Conservation (phyloP, 2,888 invertebrate species). For the Megastigmus dorsalis region DNA sequence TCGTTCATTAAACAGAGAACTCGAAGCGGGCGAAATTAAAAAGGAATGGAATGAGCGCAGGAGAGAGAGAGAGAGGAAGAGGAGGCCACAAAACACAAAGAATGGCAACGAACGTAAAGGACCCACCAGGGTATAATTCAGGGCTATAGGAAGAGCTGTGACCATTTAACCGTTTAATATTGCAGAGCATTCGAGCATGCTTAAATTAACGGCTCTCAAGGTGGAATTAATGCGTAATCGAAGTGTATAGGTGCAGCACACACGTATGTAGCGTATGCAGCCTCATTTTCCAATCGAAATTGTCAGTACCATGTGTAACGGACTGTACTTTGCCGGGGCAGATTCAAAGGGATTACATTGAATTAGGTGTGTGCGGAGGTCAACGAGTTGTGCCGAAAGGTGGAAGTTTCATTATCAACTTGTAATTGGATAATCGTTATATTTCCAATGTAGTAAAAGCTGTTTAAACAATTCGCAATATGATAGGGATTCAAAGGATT, state of each 20-base stretch:
- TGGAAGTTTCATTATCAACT: no score
- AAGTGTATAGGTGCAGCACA: no score
- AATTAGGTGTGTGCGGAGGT: not conserved
- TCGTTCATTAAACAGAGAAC: slow-evolving; percentile 51
- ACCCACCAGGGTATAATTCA: slow-evolving; percentile 43
- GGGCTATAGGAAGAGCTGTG: slow-evolving; percentile 57
- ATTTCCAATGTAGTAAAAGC: not conserved
- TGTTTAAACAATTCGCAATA: no score
- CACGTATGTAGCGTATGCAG: no score
- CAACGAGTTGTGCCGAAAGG: not conserved
- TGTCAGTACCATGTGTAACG: slow-evolving; percentile 4
- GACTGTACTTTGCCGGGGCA: not conserved
- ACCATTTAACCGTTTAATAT: slow-evolving; percentile 56
- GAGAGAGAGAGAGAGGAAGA: slow-evolving; percentile 32
- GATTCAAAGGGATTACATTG: not conserved
- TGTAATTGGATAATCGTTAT: no score
- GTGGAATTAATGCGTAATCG: slow-evolving; percentile 67
- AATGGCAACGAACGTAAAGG: slow-evolving; percentile 47
- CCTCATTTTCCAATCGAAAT: not conserved
- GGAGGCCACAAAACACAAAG: slow-evolving; percentile 37
- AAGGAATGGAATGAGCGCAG: slow-evolving; percentile 35
- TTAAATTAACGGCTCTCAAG: slow-evolving; percentile 62
- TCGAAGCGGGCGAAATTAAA: slow-evolving; percentile 47
- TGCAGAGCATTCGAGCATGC: slow-evolving; percentile 55
- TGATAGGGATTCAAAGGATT: no score